Evolutionary conservation across 2,113 vertebrate genomes (phyloP).

Genomic region (Cathartes aura): DNA sequence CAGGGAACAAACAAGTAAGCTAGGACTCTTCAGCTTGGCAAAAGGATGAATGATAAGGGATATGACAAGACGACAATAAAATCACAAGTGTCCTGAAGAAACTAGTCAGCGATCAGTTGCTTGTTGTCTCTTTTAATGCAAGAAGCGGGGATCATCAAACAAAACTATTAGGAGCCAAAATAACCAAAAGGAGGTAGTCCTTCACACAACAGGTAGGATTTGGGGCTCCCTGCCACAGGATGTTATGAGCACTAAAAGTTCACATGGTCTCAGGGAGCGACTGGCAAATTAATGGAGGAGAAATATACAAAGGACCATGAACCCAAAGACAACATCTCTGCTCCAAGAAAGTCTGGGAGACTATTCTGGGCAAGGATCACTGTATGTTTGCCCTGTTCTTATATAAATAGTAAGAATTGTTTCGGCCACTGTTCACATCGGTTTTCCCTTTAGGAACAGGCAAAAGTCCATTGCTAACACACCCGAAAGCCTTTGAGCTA

Average conservation of each 20-base stretch:
- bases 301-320: background rate
- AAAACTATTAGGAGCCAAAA: background rate
- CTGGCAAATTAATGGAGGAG: background rate
- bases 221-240: background rate
- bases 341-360: background rate
- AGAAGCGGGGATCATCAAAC: background rate
- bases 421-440: background rate
- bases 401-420: background rate
- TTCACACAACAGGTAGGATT: background rate
- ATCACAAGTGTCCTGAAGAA: background rate
- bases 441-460: background rate
- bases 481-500: background rate
- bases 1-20: background rate
- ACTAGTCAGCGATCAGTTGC: background rate
- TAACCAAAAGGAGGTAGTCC: background rate
- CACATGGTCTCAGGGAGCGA: background rate
- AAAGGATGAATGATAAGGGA: background rate
- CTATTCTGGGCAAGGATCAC: background rate
- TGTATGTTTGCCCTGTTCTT: background rate
- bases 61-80: background rate
- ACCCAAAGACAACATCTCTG: background rate
- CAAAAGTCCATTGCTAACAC: background rate
- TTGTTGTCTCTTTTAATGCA: background rate
- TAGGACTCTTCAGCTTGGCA: background rate
- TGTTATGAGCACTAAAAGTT: background rate